phyloP scores from a whole-genome alignment of 2,797 vertebrate genomes.

The Leptodactylus fallax region DNA sequence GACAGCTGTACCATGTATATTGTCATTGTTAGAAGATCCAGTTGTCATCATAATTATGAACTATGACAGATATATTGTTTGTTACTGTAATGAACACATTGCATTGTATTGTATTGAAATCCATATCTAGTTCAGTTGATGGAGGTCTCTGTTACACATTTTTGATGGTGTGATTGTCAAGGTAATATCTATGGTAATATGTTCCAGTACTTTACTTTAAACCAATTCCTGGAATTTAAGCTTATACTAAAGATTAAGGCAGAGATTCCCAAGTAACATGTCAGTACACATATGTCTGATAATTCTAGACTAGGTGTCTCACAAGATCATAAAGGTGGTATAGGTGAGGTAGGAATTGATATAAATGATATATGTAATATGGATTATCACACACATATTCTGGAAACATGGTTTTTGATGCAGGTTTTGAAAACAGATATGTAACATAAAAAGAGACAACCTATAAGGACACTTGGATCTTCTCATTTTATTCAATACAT shows the following conservation, averaged over 20 bases:
- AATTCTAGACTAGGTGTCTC: constrained; percentile 2
- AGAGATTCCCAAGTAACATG: background rate
- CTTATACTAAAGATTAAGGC: background rate
- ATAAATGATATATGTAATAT: background rate
- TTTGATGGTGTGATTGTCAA: background rate
- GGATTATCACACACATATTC: constrained; percentile 1
- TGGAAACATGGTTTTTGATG: too few relatives aligned
- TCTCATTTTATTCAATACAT: too few relatives aligned
- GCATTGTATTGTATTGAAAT: background rate
- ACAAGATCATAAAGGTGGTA: background rate
- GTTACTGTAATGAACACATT: background rate
- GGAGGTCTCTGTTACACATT: too few relatives aligned
- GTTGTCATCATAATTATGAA: too few relatives aligned
- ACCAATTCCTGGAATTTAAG: background rate
- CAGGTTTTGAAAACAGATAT: too few relatives aligned
- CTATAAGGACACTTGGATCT: too few relatives aligned
- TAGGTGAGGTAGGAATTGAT: background rate
- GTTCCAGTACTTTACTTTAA: constrained; percentile 13
- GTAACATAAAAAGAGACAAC: too few relatives aligned
- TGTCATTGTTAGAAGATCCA: background rate
- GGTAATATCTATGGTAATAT: background rate
- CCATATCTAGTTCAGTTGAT: background rate
- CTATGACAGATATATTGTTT: too few relatives aligned
- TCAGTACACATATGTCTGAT: background rate
- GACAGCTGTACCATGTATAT: background rate